These are phyloP conservation scores for Cerastis leucographa DNA, from an alignment of 2,888 invertebrate species.

Conservation along the genomic window DNA sequence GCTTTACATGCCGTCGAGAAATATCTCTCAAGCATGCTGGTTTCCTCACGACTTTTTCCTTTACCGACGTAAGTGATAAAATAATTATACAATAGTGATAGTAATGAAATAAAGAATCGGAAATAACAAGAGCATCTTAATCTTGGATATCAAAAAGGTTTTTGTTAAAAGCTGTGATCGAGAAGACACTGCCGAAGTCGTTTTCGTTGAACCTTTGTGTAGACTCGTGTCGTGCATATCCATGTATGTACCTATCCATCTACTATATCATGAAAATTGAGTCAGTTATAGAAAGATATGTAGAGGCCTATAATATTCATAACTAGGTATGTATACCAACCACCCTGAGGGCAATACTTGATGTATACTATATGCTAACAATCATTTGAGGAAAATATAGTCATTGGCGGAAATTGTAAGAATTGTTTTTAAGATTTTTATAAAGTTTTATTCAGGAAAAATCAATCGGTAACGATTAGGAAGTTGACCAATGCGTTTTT, in stretches of 20 bases:
- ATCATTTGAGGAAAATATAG: background rate
- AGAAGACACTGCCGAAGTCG: background rate
- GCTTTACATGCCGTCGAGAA: too few species aligned
- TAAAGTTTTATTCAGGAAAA: too few species aligned
- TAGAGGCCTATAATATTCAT: constrained; percentile 28
- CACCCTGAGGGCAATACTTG: background rate
- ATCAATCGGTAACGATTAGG: background rate
- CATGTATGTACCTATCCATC: background rate
- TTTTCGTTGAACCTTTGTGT: background rate
- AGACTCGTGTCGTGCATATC: background rate
- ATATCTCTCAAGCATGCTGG: too few species aligned
- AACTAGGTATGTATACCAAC: constrained; percentile 4
- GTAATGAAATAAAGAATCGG: background rate
- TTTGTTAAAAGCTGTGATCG: background rate
- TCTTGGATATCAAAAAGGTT: background rate
- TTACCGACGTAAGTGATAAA: too few species aligned
- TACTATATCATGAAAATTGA: constrained; percentile 31
- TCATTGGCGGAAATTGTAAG: background rate
- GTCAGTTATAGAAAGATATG: constrained; percentile 23
- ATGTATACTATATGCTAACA: background rate
- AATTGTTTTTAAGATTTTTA: background rate
- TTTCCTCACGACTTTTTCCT: too few species aligned
- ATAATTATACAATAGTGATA: too few species aligned
- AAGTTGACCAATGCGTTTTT: background rate
- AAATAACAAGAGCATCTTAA: background rate